phyloP scores from a whole-genome alignment of 1,140 invertebrate genomes.

The Hylyphantes graminicola region DNA sequence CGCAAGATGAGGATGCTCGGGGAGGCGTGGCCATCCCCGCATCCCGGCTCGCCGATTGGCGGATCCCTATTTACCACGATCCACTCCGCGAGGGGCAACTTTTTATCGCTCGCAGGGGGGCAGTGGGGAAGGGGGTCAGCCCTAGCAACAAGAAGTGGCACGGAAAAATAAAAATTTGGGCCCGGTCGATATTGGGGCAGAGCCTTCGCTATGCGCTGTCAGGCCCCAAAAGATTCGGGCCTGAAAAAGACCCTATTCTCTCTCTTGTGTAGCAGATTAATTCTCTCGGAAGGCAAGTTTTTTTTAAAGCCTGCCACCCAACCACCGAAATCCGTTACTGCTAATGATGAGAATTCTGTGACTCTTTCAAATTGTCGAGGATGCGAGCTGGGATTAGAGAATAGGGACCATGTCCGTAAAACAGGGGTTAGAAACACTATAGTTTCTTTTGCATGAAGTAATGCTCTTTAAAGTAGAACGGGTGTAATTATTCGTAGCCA shows the following conservation, averaged over 20 bases:
- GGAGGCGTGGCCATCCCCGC: neutral
- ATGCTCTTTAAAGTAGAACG: neutral
- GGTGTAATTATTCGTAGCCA: neutral
- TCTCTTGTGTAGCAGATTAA: slow-evolving; percentile 40
- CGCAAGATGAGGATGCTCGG: slow-evolving; percentile 36
- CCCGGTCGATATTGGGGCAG: slow-evolving; percentile 41
- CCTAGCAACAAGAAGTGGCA: slow-evolving; percentile 51
- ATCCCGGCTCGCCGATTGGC: slow-evolving; percentile 9
- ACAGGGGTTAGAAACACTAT: too few species aligned
- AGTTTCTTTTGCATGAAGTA: too few species aligned
- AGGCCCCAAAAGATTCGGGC: neutral
- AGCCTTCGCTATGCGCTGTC: slow-evolving; percentile 12
- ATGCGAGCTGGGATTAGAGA: slow-evolving; percentile 12
- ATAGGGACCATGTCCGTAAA: neutral
- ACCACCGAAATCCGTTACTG: slow-evolving; percentile 12
- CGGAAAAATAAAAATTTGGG: slow-evolving; percentile 34
- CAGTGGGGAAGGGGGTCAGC: slow-evolving; percentile 2
- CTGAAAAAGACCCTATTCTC: slow-evolving; percentile 36
- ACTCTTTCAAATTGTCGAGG: slow-evolving; percentile 21
- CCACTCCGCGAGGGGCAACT: slow-evolving; percentile 37
- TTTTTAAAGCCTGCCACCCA: slow-evolving; percentile 8
- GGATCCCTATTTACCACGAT: slow-evolving; percentile 41
- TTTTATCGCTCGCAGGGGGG: slow-evolving; percentile 20
- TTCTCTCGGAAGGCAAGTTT: slow-evolving; percentile 9
- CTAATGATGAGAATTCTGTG: slow-evolving; percentile 17